Evolutionary conservation across 1,140 invertebrate genomes (phyloP).

Genomic region (Coptotermes formosanus): DNA sequence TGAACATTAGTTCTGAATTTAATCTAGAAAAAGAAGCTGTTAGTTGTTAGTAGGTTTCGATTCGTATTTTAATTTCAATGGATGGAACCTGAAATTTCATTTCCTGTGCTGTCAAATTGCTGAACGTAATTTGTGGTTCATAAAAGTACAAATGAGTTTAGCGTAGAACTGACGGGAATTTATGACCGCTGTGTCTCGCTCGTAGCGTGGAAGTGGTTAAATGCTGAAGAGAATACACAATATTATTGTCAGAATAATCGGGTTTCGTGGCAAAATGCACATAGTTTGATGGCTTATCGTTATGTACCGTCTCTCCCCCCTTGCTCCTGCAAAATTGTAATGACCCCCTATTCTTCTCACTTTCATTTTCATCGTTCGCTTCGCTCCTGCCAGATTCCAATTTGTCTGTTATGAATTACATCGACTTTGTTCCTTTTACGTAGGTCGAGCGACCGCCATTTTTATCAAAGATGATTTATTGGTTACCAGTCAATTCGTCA

Average conservation of each 20-base stretch:
- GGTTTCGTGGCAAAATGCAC: neutral
- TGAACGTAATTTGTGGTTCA: too few species aligned
- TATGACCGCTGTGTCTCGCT: too few species aligned
- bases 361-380: neutral
- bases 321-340: neutral
- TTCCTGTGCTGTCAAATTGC: too few species aligned
- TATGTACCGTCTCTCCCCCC: too few species aligned
- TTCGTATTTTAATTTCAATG: too few species aligned
- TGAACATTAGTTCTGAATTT: too few species aligned
- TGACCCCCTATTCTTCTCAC: neutral
- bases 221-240: neutral
- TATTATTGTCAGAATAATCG: neutral
- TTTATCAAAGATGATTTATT: conserved; percentile 1
- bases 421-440: neutral
- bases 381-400: neutral
- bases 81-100: too few species aligned
- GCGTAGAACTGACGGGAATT: too few species aligned
- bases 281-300: too few species aligned
- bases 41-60: too few species aligned
- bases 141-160: too few species aligned
- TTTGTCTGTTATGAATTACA: conserved; percentile 10
- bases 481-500: conserved; percentile 18
- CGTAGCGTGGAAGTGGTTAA: neutral
- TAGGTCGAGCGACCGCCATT: neutral
- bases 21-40: too few species aligned